Base-by-base conservation (phyloP, 2,888 invertebrate genomes). In the Epicampocera succincta region DNA sequence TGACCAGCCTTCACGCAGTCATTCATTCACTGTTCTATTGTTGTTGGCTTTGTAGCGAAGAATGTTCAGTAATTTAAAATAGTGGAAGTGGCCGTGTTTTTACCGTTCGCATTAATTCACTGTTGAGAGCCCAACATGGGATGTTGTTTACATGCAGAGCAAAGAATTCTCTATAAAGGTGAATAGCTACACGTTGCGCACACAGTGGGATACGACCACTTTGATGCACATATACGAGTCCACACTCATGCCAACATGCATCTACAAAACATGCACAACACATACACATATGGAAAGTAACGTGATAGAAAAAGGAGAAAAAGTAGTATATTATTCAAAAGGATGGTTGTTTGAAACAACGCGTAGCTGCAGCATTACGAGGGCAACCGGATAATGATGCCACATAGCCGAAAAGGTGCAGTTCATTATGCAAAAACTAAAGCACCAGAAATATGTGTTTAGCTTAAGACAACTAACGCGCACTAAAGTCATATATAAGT, bases 91-190 rank as follows among this genome's bases (percentile, higher is more conserved):
- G 44, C 33, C 5, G 33, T 73, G 78, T 60, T 63, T 74, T 65
- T 29, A 74, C 74, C 74, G 77, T 82, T 60, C 29, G 12, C 65
- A 58, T 75, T 82, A 74, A 82, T 71, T 69, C 40, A 78, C 42
- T 78, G 74, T 46, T 82, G 77, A 82, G 78, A 82, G 69, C 68
- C 65, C 58, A 40, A 58, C 74, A 71, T 29, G 52, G 44, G 44
- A 58, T 61, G 58, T 56, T 74, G 74, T 73, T 68, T 72, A 65
- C 50, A 58, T 21, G 21, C 29, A 5, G 40, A 58, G 38, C 25
- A 60, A 52, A 54, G 42, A 65, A 72, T 63, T 65, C 58, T 44
- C 58, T 44, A 21, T 71, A 56, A 33, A 71, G 56, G 58, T 65
- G 71, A 71, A 77, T 69, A 71, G 56, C 46, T 56, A 71, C 69